Evolutionary conservation across 2,888 invertebrate genomes (phyloP).

Genomic region (Lapara coniferarum): DNA sequence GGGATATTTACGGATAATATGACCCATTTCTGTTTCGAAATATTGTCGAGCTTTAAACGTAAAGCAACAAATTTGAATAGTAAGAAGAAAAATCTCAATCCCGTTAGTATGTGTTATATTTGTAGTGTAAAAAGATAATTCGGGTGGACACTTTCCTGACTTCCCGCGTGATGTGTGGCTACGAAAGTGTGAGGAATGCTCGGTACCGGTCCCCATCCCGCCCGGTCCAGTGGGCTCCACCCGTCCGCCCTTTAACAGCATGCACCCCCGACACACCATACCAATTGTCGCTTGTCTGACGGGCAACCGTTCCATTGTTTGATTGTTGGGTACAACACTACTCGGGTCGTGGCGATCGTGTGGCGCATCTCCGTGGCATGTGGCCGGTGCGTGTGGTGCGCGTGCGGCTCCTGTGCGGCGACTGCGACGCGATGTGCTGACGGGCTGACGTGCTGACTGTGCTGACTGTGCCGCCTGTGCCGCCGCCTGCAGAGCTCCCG

Average conservation of each 20-base stretch:
- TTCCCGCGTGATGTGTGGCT: constrained; percentile 51
- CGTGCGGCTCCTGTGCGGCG: constrained; percentile 38
- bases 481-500: constrained; percentile 89
- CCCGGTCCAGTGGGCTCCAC: constrained; percentile 43
- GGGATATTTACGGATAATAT: constrained; percentile 66
- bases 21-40: constrained; percentile 64
- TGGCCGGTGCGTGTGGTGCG: constrained; percentile 47
- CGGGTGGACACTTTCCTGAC: constrained; percentile 76
- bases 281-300: constrained; percentile 84
- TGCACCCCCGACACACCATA: constrained; percentile 79
- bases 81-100: not conserved
- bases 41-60: constrained; percentile 58
- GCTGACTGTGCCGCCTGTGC: constrained; percentile 33
- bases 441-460: constrained; percentile 44
- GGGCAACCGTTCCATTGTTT: constrained; percentile 85
- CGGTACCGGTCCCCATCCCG: constrained; percentile 33
- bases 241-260: constrained; percentile 78
- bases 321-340: constrained; percentile 85
- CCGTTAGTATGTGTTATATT: constrained; percentile 51
- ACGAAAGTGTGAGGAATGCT: constrained; percentile 27
- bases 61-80: constrained; percentile 42
- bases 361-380: constrained; percentile 79
- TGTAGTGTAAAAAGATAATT: constrained; percentile 49
- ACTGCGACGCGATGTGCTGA: constrained; percentile 35
- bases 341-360: constrained; percentile 83